phyloP scores from a whole-genome alignment of 2,113 vertebrate species.

The Labrus mixtus region DNA sequence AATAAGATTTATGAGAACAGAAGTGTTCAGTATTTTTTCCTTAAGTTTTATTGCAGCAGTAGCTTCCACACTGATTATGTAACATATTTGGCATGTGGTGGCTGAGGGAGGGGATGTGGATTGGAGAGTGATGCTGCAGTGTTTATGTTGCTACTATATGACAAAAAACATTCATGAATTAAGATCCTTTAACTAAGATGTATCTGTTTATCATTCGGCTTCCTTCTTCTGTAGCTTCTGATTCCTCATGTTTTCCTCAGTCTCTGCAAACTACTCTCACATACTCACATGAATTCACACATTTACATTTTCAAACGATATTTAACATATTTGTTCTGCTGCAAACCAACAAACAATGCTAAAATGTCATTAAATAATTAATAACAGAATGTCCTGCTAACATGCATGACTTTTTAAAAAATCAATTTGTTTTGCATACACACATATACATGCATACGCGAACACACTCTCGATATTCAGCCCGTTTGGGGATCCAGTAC shows the following conservation, averaged over 20 bases:
- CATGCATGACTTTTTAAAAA: background rate
- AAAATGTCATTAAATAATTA: background rate
- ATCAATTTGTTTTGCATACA: conserved; percentile 4
- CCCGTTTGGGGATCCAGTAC: conserved; percentile 5
- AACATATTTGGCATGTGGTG: conserved; percentile 56
- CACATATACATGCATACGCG: background rate
- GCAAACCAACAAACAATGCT: background rate
- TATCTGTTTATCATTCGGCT: background rate
- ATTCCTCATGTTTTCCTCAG: background rate
- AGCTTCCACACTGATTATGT: conserved; percentile 61
- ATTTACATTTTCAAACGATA: conserved; percentile 13
- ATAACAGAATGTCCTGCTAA: background rate
- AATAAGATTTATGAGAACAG: conserved; percentile 12
- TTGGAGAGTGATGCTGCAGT: conserved; percentile 56
- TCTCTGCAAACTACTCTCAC: background rate
- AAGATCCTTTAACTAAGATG: background rate
- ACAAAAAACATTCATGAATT: conserved; percentile 11
- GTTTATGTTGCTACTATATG: conserved; percentile 32
- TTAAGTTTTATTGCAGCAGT: conserved; percentile 18
- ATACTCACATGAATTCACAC: background rate
- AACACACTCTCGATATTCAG: background rate
- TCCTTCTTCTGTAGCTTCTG: conserved; percentile 12
- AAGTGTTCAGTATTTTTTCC: background rate
- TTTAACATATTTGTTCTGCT: background rate
- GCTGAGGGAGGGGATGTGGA: conserved; percentile 29